Conservation (phyloP, 2,797 vertebrate species). For the Geotrypetes seraphini region DNA sequence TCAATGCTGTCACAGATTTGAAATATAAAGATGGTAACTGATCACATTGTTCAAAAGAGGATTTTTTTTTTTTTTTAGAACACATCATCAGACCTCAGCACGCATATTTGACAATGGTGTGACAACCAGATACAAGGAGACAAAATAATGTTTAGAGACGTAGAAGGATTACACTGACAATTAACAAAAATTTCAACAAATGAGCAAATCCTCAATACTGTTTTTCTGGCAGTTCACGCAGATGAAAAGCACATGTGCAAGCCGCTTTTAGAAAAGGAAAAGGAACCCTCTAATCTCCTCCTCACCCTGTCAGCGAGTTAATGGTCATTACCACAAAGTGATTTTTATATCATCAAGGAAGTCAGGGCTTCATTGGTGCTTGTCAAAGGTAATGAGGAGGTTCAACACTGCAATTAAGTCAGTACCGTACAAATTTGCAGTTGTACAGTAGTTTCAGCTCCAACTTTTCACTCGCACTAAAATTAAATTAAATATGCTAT, state of each 20-base stretch:
- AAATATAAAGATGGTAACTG: no score
- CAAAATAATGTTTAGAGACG: conserved; percentile 1
- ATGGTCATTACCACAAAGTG: conserved; percentile 34
- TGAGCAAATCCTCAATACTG: conserved; percentile 19
- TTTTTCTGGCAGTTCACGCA: conserved; percentile 11
- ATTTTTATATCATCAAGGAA: conserved; percentile 34
- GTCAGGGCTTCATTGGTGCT: conserved; percentile 26
- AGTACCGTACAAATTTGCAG: conserved; percentile 14
- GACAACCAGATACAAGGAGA: no score
- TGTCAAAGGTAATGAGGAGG: conserved; percentile 38
- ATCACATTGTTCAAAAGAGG: no score
- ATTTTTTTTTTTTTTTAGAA: no score
- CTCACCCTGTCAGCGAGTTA: conserved; percentile 43
- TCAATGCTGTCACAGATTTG: no score
- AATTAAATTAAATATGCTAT: conserved; percentile 14
- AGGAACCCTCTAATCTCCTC: conserved; percentile 41
- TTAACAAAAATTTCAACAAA: conserved; percentile 1
- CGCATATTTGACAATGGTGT: no score
- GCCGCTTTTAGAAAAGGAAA: conserved; percentile 22
- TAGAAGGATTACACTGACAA: conserved; percentile 6
- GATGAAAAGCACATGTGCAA: conserved; percentile 9
- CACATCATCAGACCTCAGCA: no score
- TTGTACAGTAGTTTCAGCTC: conserved; percentile 26
- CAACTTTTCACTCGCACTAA: conserved; percentile 16
- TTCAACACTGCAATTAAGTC: conserved; percentile 28